phyloP scores from a whole-genome alignment of 2,888 invertebrate species.

The Podotricha telesiphe region DNA sequence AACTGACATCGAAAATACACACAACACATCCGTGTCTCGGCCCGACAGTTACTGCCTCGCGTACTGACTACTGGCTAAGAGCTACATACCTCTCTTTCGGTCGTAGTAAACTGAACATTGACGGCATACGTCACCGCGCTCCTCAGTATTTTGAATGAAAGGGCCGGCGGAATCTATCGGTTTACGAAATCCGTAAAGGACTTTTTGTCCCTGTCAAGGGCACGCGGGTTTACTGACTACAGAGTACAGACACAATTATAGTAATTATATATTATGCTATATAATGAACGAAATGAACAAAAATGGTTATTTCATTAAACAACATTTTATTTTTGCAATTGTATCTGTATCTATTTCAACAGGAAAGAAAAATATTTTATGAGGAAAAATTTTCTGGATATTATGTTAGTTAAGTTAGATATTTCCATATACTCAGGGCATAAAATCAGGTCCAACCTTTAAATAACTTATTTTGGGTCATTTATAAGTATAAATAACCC shows the following conservation, averaged over 20 bases:
- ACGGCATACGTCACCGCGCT: constrained; percentile 71
- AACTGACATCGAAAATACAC: constrained; percentile 26
- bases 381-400: too few relatives aligned
- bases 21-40: constrained; percentile 62
- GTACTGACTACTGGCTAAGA: constrained; percentile 28
- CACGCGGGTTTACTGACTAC: constrained; percentile 33
- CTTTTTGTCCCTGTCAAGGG: constrained; percentile 40
- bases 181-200: constrained; percentile 39
- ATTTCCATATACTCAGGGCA: too few relatives aligned
- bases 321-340: too few relatives aligned
- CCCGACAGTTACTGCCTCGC: constrained; percentile 62
- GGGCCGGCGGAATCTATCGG: constrained; percentile 41
- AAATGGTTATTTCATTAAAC: background rate
- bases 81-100: constrained; percentile 49
- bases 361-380: too few relatives aligned
- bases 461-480: too few relatives aligned
- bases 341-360: too few relatives aligned
- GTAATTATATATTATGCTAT: background rate
- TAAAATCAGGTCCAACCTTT: too few relatives aligned
- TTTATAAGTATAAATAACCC: too few relatives aligned
- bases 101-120: constrained; percentile 62
- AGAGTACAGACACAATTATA: background rate
- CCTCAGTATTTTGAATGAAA: constrained; percentile 69
- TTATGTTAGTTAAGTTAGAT: too few relatives aligned
- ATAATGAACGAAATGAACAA: too few relatives aligned